A percentile compares a stretch with the other conserved stretches of the same genome.
phyloP scores from a whole-genome alignment of 2,888 invertebrate genomes.

The Lochmaea capreae region DNA sequence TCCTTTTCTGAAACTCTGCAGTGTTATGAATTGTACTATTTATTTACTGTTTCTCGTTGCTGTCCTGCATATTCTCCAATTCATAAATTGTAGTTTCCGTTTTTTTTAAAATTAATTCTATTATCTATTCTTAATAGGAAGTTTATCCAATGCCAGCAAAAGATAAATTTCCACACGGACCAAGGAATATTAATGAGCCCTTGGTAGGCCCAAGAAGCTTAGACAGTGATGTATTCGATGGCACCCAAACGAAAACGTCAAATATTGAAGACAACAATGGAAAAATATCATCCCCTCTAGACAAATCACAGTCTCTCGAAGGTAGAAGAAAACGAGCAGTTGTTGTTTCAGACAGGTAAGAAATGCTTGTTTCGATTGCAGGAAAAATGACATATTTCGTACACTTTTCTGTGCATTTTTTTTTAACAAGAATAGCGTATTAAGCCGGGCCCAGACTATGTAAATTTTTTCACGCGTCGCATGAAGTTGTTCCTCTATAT shows the following conservation, averaged over 20 bases:
- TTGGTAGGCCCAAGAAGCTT: constrained; percentile 69
- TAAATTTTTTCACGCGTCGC: too few species aligned
- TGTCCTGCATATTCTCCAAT: not conserved
- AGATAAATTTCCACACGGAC: constrained; percentile 82
- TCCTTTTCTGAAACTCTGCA: too few species aligned
- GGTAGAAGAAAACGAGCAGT: constrained; percentile 75
- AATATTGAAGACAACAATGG: constrained; percentile 20
- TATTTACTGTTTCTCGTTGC: too few species aligned
- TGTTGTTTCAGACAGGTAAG: constrained; percentile 76
- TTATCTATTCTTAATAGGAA: constrained; percentile 57
- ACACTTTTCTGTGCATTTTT: too few species aligned
- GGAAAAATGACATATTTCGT: not conserved
- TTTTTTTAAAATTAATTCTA: not conserved
- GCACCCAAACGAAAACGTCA: not conserved
- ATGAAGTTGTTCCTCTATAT: too few species aligned
- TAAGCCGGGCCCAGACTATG: too few species aligned
- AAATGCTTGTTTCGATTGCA: not conserved
- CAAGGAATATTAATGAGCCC: constrained; percentile 73
- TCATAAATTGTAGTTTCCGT: not conserved
- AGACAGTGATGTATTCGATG: constrained; percentile 16
- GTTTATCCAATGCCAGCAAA: constrained; percentile 65
- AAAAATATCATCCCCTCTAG: constrained; percentile 21
- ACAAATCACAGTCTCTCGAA: constrained; percentile 28
- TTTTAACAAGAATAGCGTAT: too few species aligned
- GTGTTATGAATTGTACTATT: too few species aligned